A percentile compares a stretch with the other conserved stretches of the same genome.
phyloP scores from a whole-genome alignment of 2,797 vertebrate species.

The Typhlichthys subterraneus region DNA sequence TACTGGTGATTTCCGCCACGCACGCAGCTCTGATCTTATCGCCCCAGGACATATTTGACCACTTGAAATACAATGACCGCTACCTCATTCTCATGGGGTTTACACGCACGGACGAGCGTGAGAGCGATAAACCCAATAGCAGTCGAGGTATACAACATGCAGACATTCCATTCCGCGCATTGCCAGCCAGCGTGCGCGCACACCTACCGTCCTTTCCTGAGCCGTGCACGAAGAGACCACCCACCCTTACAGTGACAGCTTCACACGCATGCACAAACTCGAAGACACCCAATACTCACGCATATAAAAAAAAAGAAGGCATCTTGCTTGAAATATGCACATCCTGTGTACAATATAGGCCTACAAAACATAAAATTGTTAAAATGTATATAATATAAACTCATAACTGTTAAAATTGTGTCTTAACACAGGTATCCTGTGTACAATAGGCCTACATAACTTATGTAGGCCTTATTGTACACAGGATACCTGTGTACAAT shows the following conservation, averaged over 20 bases:
- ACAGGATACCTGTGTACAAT: too few relatives aligned
- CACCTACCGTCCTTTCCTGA: slow-evolving; percentile 36
- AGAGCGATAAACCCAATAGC: slow-evolving; percentile 50
- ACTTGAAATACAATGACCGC: slow-evolving; percentile 17
- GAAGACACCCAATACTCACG: not conserved
- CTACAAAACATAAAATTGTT: slow-evolving; percentile 36
- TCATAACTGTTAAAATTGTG: slow-evolving; percentile 43
- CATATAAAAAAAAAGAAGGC: not conserved
- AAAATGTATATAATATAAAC: too few relatives aligned
- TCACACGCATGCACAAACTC: not conserved
- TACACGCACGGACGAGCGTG: slow-evolving; percentile 1
- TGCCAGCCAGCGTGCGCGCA: slow-evolving; percentile 45
- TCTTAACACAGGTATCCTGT: slow-evolving; percentile 32
- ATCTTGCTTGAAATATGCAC: not conserved
- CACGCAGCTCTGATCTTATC: slow-evolving; percentile 47
- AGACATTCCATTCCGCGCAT: slow-evolving; percentile 57
- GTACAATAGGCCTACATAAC: too few relatives aligned
- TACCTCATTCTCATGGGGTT: too few relatives aligned
- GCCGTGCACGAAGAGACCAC: slow-evolving; percentile 28
- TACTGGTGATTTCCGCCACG: slow-evolving; percentile 34
- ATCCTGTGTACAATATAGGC: not conserved
- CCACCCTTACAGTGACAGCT: not conserved
- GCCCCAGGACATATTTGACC: slow-evolving; percentile 28
- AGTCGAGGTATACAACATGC: slow-evolving; percentile 42
- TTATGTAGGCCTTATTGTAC: too few relatives aligned